phyloP scores from a whole-genome alignment of 1,140 invertebrate genomes.

The Atta colombica region DNA sequence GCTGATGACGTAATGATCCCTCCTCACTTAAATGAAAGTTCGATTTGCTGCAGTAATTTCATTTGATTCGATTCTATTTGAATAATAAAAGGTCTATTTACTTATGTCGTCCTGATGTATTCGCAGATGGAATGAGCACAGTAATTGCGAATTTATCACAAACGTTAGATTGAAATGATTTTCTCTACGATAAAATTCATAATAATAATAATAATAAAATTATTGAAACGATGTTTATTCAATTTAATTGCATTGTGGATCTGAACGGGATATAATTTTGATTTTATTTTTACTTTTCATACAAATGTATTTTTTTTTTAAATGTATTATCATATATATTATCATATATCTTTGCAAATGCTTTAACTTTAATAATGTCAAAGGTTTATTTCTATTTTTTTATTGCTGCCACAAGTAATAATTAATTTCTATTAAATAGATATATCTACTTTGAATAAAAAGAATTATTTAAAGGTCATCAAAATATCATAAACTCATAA shows the following conservation, averaged over 20 bases:
- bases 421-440: not conserved
- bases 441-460: not conserved
- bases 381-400: conserved; percentile 5
- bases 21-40: conserved; percentile 1
- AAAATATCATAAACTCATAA: not conserved
- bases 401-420: not conserved
- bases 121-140: not conserved
- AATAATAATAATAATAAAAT: not conserved
- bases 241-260: not conserved
- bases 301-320: not conserved
- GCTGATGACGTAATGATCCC: not conserved
- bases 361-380: not conserved
- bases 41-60: not conserved
- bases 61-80: not conserved
- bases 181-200: not conserved
- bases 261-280: not conserved
- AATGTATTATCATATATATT: not conserved
- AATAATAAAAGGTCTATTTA: not conserved
- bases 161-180: conserved; percentile 12
- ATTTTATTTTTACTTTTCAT: not conserved
- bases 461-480: not conserved
- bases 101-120: not conserved
- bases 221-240: not conserved
- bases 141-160: not conserved
- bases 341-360: not conserved